Evolutionary conservation across 2,797 vertebrate genomes (phyloP), one percentile per base, ranked within the genome.

Genomic region (Eulemur mongoz): DNA sequence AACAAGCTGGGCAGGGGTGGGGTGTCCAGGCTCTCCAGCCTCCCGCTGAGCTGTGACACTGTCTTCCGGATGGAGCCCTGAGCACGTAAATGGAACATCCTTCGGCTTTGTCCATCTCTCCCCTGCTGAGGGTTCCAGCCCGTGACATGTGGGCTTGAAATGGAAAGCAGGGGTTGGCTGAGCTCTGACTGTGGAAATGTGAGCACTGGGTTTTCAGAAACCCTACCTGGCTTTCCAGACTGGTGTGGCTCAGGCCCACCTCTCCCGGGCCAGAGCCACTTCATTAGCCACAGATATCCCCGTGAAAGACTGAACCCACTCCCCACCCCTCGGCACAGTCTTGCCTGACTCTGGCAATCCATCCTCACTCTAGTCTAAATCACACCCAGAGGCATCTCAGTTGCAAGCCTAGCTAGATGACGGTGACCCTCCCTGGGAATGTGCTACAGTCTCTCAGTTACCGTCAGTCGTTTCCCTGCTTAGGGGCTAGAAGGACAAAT

Each of bases 401-500:
- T 23, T 25, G 10, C 7, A 30, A 78, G 38, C 81, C 35, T 11
- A n/a, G 43, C 48, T 27, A 5, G 57, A n/a, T 1, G 0, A 10
- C 0, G 15, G 57, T 1, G 15, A 86, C 38, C 32, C 23, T 63
- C 59, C 17, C 35, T 83, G 38, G 22, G 30, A 67, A 69, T 22
- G 57, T 38, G 25, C 35, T 75, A 0, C 50, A 12, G 13, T 50
- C 9, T 6, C 38, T 57, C 48, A 32, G 32, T 45, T 32, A 15
- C 2, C 9, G 2, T 0, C 2, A 6, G 8, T 48, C 0, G 0
- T 65, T 81, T 85, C 38, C n/a, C 23, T 20, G 9, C 67, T 57
- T 87, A 25, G 9, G 48, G 18, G 2, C 57, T 32, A 1, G 11
- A 45, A 76, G 25, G 17, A 70, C 18, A 52, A 67, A 59, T 5